phyloP scores from a whole-genome alignment of 2,888 invertebrate genomes.

The Embidobia sp. region DNA sequence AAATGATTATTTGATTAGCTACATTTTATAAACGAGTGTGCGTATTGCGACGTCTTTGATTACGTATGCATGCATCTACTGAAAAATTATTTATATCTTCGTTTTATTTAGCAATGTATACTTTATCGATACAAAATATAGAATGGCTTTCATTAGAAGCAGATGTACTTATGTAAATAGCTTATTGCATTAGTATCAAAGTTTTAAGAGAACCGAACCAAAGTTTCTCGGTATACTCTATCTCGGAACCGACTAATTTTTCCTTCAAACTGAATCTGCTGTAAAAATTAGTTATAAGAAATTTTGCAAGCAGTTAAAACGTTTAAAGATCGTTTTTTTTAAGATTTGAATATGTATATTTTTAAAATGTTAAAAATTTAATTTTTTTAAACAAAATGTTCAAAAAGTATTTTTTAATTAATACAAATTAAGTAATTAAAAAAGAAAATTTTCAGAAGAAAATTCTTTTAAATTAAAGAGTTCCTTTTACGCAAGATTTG shows the following conservation, averaged over 20 bases:
- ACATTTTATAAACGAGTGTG: conserved; percentile 3
- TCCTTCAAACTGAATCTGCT: no score
- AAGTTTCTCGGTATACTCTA: conserved; percentile 23
- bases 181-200: conserved; percentile 21
- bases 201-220: conserved; percentile 14
- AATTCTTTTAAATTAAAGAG: no score
- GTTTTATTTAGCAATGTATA: conserved; percentile 3
- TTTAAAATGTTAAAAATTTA: no score
- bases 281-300: no score
- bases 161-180: conserved; percentile 20
- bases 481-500: no score
- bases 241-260: not conserved
- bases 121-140: conserved; percentile 34
- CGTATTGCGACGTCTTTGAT: conserved; percentile 9
- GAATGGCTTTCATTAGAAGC: conserved; percentile 28
- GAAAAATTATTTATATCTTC: conserved; percentile 2
- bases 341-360: no score
- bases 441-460: no score
- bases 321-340: no score
- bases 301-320: no score
- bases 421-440: no score
- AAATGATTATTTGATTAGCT: not conserved
- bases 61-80: conserved; percentile 19
- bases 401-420: no score
- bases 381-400: not conserved